A percentile compares a stretch with the other conserved stretches of the same genome.
Conservation (phyloP, 2,113 vertebrate species). For the Sebastes schlegelii region DNA sequence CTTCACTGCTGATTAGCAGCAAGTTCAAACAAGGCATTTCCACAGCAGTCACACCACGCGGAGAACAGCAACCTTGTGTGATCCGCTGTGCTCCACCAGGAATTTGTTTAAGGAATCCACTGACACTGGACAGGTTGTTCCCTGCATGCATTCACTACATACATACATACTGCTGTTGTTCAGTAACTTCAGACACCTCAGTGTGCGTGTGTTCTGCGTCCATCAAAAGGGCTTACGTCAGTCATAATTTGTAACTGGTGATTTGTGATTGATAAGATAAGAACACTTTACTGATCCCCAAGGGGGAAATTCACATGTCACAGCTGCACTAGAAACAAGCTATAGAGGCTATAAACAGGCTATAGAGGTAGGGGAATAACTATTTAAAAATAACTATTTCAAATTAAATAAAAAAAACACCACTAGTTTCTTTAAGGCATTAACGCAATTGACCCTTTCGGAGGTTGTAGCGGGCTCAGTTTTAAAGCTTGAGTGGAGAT, state of each 20-base stretch:
- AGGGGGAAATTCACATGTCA: slow-evolving; percentile 6
- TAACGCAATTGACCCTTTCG: too few species aligned
- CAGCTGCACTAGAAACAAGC: not conserved
- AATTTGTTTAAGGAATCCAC: not conserved
- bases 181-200: not conserved
- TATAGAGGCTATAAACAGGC: not conserved
- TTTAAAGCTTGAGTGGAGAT: too few species aligned
- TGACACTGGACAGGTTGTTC: not conserved
- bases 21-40: slow-evolving; percentile 64
- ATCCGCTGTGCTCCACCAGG: not conserved
- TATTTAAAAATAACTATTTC: not conserved
- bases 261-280: slow-evolving; percentile 49
- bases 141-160: not conserved
- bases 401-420: not conserved
- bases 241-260: slow-evolving; percentile 39
- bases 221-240: slow-evolving; percentile 2
- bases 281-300: slow-evolving; percentile 28
- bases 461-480: too few species aligned
- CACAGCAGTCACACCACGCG: not conserved
- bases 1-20: slow-evolving; percentile 49
- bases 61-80: slow-evolving; percentile 11
- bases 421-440: too few species aligned
- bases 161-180: not conserved
- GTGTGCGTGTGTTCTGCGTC: slow-evolving; percentile 1
- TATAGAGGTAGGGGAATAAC: too few species aligned